Conservation (phyloP, 2,113 vertebrate genomes). For the Ardeotis arabs region DNA sequence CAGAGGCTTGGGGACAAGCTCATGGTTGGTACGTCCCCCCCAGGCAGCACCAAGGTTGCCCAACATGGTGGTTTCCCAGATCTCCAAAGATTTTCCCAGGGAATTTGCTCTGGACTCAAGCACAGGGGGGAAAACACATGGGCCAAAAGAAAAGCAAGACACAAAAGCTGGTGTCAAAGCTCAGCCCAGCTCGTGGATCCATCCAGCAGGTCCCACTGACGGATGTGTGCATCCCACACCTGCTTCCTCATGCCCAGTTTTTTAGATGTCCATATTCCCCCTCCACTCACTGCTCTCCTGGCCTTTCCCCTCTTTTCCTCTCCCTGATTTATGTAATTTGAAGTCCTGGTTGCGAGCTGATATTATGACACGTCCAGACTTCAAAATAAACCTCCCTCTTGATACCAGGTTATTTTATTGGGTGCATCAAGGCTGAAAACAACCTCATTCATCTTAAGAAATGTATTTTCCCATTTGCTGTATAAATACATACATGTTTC, state of each 20-base stretch:
- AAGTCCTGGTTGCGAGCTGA: slow-evolving; percentile 67
- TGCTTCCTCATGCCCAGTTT: background rate
- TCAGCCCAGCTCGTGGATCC: background rate
- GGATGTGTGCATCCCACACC: background rate
- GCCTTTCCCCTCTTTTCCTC: slow-evolving; percentile 63
- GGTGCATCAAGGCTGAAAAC: slow-evolving; percentile 70
- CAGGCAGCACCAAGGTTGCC: background rate
- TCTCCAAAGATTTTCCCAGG: background rate
- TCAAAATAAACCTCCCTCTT: slow-evolving; percentile 76
- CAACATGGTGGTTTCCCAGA: rapidly evolving
- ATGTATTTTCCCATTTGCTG: slow-evolving; percentile 72
- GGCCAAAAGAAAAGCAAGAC: background rate
- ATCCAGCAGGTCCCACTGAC: background rate
- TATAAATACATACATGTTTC: slow-evolving; percentile 74
- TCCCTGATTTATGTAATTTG: slow-evolving; percentile 63
- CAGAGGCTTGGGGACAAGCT: background rate
- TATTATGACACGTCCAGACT: slow-evolving; percentile 68
- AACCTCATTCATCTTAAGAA: slow-evolving; percentile 74
- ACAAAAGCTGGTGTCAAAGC: background rate
- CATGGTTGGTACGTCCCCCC: background rate
- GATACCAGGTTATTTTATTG: slow-evolving; percentile 71
- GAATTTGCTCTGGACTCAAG: background rate
- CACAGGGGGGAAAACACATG: background rate
- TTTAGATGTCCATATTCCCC: background rate
- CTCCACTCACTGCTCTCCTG: background rate